Base-by-base conservation (phyloP, 2,113 vertebrate genomes). In the Pitta sordida region DNA sequence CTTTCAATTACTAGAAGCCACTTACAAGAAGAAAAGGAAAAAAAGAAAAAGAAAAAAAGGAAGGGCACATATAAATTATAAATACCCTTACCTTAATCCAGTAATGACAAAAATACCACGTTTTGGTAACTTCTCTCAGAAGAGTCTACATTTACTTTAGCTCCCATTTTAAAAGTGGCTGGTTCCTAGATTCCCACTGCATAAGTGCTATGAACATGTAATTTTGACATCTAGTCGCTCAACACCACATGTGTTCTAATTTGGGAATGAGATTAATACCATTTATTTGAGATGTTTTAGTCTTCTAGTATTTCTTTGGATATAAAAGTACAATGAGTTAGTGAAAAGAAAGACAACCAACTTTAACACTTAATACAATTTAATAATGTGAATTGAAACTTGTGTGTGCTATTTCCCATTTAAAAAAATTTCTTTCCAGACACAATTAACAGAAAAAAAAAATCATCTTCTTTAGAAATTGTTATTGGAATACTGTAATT, bases 401-500 rank as follows among this genome's bases (percentile, higher is more conserved):
- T 90, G 84, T 91, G 86, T 92, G 75, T 89, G 92, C 90, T 96
- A 43, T 77, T 91, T 92, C 85, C 87, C 88, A 96, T 95, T 97
- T 7, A 2, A 76, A 59, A 92, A 96, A 95, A 86, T 96, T 97
- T 97, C 95, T 94, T 98, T 97, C 95, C 96, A 97, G 83, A 43
- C 92, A 96, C 88, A 96, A 96, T 96, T 97, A 97, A 97, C 77
- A 96, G 93, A 97, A 97, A 88, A 97, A 97, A 97, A 96, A n/a
- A 75, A 81, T 86, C 37, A n/a, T 96, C 91, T 91, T 95, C 93
- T 96, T 97, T 94, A 93, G 85, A 94, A 77, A 96, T 96, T 97
- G 96, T 97, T 97, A 94, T 95, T 96, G 95, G 95, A 97, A 97
- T 95, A 91, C 44, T 94, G 78, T 56, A 93, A 95, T 97, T 92